phyloP scores from a whole-genome alignment of 2,113 vertebrate species.

The Symphodus melops region DNA sequence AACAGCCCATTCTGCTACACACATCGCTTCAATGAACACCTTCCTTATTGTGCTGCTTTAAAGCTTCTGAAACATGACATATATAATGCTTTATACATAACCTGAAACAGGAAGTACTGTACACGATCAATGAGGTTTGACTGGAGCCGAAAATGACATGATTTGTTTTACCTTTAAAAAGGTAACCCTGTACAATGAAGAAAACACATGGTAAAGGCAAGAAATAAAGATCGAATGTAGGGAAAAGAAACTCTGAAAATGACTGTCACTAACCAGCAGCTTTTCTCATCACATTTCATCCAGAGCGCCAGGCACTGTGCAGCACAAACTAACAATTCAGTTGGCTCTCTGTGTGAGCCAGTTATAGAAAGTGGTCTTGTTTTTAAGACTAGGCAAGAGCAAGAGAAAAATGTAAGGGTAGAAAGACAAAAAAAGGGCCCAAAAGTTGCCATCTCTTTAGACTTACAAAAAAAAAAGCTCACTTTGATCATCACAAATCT shows the following conservation, averaged over 20 bases:
- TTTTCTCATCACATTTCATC: constrained; percentile 56
- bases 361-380: constrained; percentile 20
- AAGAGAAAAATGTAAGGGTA: neutral
- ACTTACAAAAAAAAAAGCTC: constrained; percentile 6
- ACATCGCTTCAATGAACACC: constrained; percentile 8
- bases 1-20: constrained; percentile 25
- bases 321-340: constrained; percentile 38
- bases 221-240: constrained; percentile 9
- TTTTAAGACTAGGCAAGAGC: constrained; percentile 8
- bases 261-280: constrained; percentile 77
- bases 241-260: constrained; percentile 36
- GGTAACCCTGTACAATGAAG: constrained; percentile 3
- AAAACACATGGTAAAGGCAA: constrained; percentile 6
- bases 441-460: neutral
- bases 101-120: constrained; percentile 33
- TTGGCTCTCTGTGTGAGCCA: constrained; percentile 22
- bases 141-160: constrained; percentile 12
- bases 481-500: constrained; percentile 1
- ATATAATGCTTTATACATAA: constrained; percentile 39
- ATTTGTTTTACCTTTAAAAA: constrained; percentile 33
- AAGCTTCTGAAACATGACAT: constrained; percentile 43
- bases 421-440: neutral
- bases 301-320: constrained; percentile 54
- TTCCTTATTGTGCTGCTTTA: constrained; percentile 26
- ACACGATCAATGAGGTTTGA: constrained; percentile 29